Percentiles rank a stretch among this genome's conserved stretches.
These are phyloP conservation scores for Cristatella mucedo DNA, from an alignment of 2,888 invertebrate genomes.

Conservation along the genomic window DNA sequence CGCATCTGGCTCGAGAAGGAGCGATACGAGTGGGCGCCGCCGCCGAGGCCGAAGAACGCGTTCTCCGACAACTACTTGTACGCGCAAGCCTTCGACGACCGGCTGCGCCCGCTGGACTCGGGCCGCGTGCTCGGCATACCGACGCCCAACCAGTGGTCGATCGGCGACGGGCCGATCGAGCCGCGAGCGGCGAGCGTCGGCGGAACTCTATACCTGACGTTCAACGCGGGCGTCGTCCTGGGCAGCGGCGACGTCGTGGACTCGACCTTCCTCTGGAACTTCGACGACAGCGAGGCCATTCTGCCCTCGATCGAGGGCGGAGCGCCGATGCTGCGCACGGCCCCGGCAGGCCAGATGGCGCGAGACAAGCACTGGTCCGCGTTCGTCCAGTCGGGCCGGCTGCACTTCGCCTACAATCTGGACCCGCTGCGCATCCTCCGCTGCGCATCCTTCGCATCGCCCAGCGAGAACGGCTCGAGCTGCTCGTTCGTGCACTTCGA, in stretches of 20 bases:
- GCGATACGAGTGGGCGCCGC: constrained; percentile 12
- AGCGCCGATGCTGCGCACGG: constrained; percentile 14
- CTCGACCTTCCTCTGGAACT: constrained; percentile 17
- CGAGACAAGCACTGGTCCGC: constrained; percentile 18
- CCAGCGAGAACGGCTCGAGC: too few relatives aligned
- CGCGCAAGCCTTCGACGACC: constrained; percentile 16
- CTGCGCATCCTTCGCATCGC: too few relatives aligned
- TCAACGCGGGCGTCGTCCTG: constrained; percentile 17
- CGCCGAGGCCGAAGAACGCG: constrained; percentile 13
- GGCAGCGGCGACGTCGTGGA: constrained; percentile 13
- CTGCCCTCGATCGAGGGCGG: constrained; percentile 18
- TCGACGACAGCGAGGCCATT: constrained; percentile 12
- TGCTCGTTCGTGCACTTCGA: constrained; percentile 8
- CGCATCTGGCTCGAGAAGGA: constrained; percentile 19
- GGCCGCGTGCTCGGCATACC: constrained; percentile 18
- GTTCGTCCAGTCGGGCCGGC: constrained; percentile 10
- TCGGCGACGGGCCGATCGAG: constrained; percentile 18
- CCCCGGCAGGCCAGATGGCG: constrained; percentile 14
- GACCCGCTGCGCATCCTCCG: constrained; percentile 17
- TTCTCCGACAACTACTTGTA: constrained; percentile 20
- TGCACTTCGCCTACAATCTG: constrained; percentile 18
- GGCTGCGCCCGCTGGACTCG: constrained; percentile 14
- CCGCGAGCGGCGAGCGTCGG: constrained; percentile 15
- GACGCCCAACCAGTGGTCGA: constrained; percentile 17
- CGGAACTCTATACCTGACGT: constrained; percentile 14